Percentiles rank a stretch among this genome's conserved stretches.
Conservation (phyloP, 2,113 vertebrate species). For the Bos javanicus region DNA sequence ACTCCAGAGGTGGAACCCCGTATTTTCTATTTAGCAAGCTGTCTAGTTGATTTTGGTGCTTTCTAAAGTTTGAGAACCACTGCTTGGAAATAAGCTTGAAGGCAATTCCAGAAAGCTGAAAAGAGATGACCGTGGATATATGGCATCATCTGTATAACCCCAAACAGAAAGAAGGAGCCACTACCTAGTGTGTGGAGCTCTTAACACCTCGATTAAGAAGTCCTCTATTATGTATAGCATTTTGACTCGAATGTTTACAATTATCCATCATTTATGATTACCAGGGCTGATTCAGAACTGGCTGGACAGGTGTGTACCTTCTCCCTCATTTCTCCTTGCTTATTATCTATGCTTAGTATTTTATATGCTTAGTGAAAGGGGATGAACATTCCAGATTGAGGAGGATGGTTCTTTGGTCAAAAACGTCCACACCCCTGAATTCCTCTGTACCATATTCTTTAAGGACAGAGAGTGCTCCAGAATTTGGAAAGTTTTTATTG, state of each 20-base stretch:
- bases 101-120: neutral
- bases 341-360: neutral
- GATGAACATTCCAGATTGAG: neutral
- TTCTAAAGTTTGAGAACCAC: neutral
- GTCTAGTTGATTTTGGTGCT: neutral
- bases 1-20: accelerated
- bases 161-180: neutral
- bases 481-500: neutral
- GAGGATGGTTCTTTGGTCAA: neutral
- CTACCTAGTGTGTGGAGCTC: neutral
- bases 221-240: neutral
- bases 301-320: neutral
- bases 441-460: neutral
- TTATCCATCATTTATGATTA: neutral
- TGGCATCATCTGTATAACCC: neutral
- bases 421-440: neutral
- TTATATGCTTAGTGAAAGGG: neutral
- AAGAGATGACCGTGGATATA: neutral
- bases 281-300: neutral
- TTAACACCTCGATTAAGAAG: neutral
- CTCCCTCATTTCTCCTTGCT: neutral
- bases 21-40: neutral
- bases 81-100: neutral
- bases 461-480: neutral
- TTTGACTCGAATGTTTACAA: neutral